Conservation (phyloP, 1,140 invertebrate genomes). For the Caligus rogercresseyi region DNA sequence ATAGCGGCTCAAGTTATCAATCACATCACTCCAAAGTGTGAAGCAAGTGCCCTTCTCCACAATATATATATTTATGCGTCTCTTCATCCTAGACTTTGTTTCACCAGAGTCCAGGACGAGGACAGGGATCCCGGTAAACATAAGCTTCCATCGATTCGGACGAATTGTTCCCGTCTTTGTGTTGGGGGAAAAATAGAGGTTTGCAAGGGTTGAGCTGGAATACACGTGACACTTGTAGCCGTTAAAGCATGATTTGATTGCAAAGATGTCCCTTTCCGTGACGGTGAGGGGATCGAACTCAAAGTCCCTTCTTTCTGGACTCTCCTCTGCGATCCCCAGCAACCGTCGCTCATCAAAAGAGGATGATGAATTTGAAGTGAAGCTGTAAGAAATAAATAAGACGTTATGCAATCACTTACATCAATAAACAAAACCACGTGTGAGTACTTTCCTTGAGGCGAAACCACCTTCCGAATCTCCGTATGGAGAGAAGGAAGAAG, state of each 20-base stretch:
- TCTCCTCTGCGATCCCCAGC: background rate
- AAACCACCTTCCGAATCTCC: background rate
- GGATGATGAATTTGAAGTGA: background rate
- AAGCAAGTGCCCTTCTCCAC: conserved; percentile 68
- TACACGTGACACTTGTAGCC: conserved; percentile 39
- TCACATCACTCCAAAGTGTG: conserved; percentile 63
- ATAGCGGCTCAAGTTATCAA: conserved; percentile 43
- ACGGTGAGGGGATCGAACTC: background rate
- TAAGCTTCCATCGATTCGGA: conserved; percentile 43
- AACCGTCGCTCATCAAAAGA: background rate
- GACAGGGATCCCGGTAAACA: conserved; percentile 60
- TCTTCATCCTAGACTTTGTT: conserved; percentile 45
- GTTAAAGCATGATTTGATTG: conserved; percentile 2
- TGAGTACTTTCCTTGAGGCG: background rate
- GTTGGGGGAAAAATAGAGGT: conserved; percentile 45
- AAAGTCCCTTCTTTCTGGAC: background rate
- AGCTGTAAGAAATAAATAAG: background rate
- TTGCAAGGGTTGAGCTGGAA: conserved; percentile 57
- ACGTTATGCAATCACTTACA: background rate
- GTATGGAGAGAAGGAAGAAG: background rate
- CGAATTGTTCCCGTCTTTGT: conserved; percentile 19
- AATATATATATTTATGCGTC: conserved; percentile 52
- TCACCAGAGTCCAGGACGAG: conserved; percentile 56
- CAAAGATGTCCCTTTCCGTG: background rate
- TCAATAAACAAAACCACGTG: background rate